Base-by-base conservation (phyloP, 2,797 vertebrate genomes). In the Salmo trutta region DNA sequence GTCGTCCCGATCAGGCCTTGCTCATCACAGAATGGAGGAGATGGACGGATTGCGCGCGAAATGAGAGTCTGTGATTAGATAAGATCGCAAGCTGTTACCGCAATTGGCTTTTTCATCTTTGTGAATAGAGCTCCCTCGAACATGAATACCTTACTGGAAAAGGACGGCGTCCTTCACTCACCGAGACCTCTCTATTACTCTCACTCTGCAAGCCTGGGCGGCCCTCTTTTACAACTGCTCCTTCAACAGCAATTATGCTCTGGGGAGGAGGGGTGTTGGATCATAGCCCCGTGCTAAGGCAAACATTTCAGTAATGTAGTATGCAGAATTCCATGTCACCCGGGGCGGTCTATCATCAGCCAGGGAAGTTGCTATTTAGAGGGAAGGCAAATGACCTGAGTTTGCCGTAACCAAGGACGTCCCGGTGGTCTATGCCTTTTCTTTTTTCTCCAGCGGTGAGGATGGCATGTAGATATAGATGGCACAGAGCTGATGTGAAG, bases 31-130 rank as follows among this genome's bases (percentile, higher is more conserved):
- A 80, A 79, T 73, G 79, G 62, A 87, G 84, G 85, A 84, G 80
- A 84, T 75, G 14, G 79, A 64, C 36, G 6, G 36, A 36, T 7
- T 36, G 6, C 36, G 1, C 52, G 21, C 77, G 84, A 83, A 89
- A 89, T 59, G 19, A 79, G 86, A 87, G 77, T 77, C 75, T 84
- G 78, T 86, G 79, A 88, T 91, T 87, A 88, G 88, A 91, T 85
- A 84, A 83, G 81, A 82, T 84, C 87, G 74, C 84, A 80, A 80
- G 86, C 88, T 91, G 88, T 89, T 92, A 83, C 79, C 74, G 73
- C 7, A 79, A 93, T 90, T 90, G 83, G 84, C 84, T 88, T 90
- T 92, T 90, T 92, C 93, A 93, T 91, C 21, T 80, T 81, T 81
- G 79, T 89, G 92, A 90, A 91, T 93, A 83, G 85, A 83, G 78